phyloP scores from a whole-genome alignment of 1,140 invertebrate genomes.

The Zaprionus lachaisei region DNA sequence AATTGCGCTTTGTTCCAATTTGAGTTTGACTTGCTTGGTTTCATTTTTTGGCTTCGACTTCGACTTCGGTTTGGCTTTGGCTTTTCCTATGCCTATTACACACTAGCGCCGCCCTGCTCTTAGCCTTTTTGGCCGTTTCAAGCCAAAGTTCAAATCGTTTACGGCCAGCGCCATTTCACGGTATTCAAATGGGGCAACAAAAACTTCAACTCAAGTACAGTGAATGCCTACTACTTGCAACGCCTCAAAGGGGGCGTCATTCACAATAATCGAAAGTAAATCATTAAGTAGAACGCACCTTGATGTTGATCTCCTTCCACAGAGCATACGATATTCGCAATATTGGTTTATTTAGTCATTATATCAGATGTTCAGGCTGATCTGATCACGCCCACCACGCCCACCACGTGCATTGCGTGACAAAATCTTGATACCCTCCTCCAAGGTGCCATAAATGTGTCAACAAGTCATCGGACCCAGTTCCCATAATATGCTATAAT shows the following conservation, averaged over 20 bases:
- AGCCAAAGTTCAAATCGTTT: constrained; percentile 66
- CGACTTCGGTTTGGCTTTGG: not conserved
- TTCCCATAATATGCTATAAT: constrained; percentile 1
- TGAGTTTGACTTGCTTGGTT: constrained; percentile 36
- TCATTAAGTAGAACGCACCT: not conserved
- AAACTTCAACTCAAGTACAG: constrained; percentile 12
- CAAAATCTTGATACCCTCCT: constrained; percentile 1
- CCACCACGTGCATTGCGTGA: not conserved
- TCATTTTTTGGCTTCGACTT: constrained; percentile 1
- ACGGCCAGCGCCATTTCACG: constrained; percentile 46
- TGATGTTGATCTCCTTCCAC: not conserved
- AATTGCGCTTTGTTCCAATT: constrained; percentile 70
- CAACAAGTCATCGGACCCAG: not conserved
- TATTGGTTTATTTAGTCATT: not conserved
- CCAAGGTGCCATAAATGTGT: constrained; percentile 1
- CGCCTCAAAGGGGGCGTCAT: not conserved
- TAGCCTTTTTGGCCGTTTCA: constrained; percentile 24
- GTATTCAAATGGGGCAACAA: constrained; percentile 9
- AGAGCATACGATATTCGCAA: not conserved
- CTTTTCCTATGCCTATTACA: constrained; percentile 17
- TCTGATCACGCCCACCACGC: not conserved
- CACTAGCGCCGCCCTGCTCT: constrained; percentile 8
- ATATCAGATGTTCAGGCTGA: not conserved
- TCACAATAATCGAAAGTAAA: not conserved
- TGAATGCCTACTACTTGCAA: not conserved